These are phyloP conservation scores for Iguana delicatissima DNA, from an alignment of 2,797 vertebrate species.

Conservation along the genomic window DNA sequence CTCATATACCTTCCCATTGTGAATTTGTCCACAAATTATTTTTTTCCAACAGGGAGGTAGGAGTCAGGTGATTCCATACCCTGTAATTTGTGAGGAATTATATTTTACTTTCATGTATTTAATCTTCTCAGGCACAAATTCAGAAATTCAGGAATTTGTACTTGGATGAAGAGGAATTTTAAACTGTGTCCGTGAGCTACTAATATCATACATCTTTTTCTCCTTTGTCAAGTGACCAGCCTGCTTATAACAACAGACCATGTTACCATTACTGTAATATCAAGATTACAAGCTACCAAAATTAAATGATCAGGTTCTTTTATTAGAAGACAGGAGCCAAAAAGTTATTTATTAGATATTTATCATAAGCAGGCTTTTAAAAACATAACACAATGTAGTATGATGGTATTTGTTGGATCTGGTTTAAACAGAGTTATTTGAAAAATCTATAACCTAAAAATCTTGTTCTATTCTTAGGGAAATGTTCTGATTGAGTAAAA, in stretches of 20 bases:
- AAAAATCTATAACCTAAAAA: constrained; percentile 59
- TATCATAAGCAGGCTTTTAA: constrained; percentile 9
- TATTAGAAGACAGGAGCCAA: not conserved
- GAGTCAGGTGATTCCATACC: not conserved
- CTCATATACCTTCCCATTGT: not conserved
- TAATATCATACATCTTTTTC: not conserved
- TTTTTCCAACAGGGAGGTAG: not conserved
- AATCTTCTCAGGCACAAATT: not conserved
- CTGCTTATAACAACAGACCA: not conserved
- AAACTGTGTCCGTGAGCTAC: not conserved
- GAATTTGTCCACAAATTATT: not conserved
- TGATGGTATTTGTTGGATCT: constrained; percentile 33
- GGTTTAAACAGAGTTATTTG: constrained; percentile 44
- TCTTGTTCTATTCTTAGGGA: constrained; percentile 41
- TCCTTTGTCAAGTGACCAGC: not conserved
- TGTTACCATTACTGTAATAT: not conserved
- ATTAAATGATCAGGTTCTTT: not conserved
- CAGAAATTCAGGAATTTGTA: not conserved
- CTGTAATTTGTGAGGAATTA: not conserved
- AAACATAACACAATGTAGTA: constrained; percentile 4
- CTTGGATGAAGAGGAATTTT: not conserved
- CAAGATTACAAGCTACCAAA: not conserved
- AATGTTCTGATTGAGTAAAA: constrained; percentile 64
- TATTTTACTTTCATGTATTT: not conserved
- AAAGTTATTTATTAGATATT: constrained; percentile 19